Conservation (phyloP, 2,113 vertebrate genomes). For the Oophaga pumilio region DNA sequence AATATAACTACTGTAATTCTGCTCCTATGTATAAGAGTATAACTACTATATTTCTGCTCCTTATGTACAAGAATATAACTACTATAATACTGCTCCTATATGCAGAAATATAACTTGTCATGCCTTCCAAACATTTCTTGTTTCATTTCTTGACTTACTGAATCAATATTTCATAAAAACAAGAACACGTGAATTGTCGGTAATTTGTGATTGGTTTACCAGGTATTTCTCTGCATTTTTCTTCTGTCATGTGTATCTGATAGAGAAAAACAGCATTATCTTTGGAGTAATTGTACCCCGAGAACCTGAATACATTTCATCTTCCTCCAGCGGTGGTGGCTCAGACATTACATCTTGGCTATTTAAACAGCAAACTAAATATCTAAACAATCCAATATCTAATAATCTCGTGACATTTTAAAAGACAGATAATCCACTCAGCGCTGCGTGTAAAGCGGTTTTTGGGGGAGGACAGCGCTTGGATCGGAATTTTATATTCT, state of each 20-base stretch:
- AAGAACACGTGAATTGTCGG: background rate
- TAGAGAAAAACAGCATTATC: background rate
- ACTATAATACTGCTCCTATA: background rate
- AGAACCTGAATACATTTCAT: slow-evolving; percentile 27
- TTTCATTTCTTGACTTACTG: background rate
- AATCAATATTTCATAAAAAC: background rate
- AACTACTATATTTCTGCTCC: too few relatives aligned
- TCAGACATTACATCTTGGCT: slow-evolving; percentile 2
- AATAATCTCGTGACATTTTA: slow-evolving; percentile 43
- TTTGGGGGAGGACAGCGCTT: background rate
- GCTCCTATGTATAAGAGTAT: too few relatives aligned
- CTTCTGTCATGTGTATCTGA: background rate
- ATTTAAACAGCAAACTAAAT: slow-evolving; percentile 30
- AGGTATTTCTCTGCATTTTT: background rate
- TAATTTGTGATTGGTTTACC: background rate
- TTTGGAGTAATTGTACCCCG: slow-evolving; percentile 34
- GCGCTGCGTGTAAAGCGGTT: background rate
- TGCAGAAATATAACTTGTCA: too few relatives aligned
- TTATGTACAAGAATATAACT: background rate
- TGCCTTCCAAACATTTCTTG: background rate
- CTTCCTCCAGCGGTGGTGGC: background rate
- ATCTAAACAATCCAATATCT: slow-evolving; percentile 30
- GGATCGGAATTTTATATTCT: slow-evolving; percentile 20
- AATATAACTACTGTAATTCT: background rate
- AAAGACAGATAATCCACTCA: slow-evolving; percentile 28